phyloP scores from a whole-genome alignment of 2,113 vertebrate species.

The Oxygymnocypris stewartii region DNA sequence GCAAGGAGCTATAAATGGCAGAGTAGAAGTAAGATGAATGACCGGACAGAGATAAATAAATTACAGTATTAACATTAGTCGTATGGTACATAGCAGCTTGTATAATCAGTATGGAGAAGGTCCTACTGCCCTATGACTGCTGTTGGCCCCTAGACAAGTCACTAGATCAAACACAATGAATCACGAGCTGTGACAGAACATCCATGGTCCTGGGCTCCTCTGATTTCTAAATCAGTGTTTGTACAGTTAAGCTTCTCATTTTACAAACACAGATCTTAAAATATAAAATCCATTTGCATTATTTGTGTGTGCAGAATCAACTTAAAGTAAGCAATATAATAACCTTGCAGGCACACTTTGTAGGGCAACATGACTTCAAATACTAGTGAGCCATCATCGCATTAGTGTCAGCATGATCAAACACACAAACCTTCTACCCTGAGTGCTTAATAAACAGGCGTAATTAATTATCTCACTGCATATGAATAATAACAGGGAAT shows the following conservation, averaged over 20 bases:
- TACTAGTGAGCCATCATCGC: conserved; percentile 14
- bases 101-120: conserved; percentile 11
- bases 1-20: background rate
- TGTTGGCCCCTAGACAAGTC: background rate
- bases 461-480: conserved; percentile 40
- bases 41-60: background rate
- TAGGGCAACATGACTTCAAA: conserved; percentile 24
- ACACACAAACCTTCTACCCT: conserved; percentile 5
- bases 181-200: background rate
- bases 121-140: background rate
- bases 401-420: conserved; percentile 31
- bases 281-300: background rate
- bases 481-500: conserved; percentile 24
- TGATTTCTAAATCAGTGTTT: conserved; percentile 19
- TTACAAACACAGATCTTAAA: conserved; percentile 7
- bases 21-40: conserved; percentile 6
- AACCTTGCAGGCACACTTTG: conserved; percentile 26
- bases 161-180: conserved; percentile 12
- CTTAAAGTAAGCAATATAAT: conserved; percentile 2
- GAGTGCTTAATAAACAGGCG: conserved; percentile 25
- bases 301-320: background rate
- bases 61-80: background rate
- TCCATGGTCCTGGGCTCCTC: background rate
- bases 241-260: background rate
- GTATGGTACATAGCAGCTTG: conserved; percentile 15